Percentiles rank a stretch among this genome's conserved stretches.
Conservation (phyloP, 2,797 vertebrate species). For the Darevskia mixta region DNA sequence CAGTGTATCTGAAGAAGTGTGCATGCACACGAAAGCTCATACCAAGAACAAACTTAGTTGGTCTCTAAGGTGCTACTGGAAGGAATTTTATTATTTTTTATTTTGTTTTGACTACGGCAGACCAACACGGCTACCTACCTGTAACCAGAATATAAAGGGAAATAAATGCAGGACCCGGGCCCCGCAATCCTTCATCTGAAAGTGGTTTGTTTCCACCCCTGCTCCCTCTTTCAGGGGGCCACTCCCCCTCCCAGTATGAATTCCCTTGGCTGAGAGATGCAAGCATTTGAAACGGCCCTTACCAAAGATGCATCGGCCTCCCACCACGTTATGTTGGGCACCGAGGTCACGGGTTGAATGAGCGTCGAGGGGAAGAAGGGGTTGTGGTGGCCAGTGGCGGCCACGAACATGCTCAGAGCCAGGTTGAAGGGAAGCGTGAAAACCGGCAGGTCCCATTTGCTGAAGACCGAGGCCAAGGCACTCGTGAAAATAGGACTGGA, state of each 20-base stretch:
- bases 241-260: background rate
- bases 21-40: too few species aligned
- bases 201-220: too few species aligned
- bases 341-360: conserved; percentile 81
- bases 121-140: too few species aligned
- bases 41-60: too few species aligned
- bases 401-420: conserved; percentile 88
- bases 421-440: conserved; percentile 96
- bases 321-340: conserved; percentile 90
- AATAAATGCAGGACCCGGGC: too few species aligned
- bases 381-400: conserved; percentile 91
- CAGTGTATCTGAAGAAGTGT: too few species aligned
- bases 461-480: conserved; percentile 88
- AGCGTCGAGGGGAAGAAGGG: conserved; percentile 87
- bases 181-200: too few species aligned
- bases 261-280: background rate
- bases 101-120: too few species aligned
- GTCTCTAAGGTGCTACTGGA: too few species aligned
- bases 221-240: too few species aligned
- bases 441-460: conserved; percentile 93
- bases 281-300: conserved; percentile 36
- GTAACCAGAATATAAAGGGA: too few species aligned
- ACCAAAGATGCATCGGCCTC: conserved; percentile 87
- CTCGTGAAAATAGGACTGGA: conserved; percentile 91
- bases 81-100: too few species aligned